Conservation (phyloP, 2,888 invertebrate genomes). For the Capitulum mitella region DNA sequence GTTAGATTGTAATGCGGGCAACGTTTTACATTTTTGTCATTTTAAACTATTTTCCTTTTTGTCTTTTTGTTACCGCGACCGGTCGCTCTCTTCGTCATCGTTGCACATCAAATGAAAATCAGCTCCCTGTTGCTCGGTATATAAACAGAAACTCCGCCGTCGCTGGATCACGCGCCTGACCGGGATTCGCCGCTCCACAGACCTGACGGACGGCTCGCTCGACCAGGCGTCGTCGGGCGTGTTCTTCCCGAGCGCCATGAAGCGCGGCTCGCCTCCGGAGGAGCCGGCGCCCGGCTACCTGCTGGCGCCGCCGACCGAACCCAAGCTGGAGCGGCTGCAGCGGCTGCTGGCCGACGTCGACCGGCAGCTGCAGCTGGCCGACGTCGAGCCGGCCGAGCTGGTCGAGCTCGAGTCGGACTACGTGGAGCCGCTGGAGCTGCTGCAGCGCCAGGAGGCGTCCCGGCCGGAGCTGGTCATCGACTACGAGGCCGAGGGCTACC, state of each 20-base stretch:
- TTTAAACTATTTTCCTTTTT: too few relatives aligned
- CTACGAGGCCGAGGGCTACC: background rate
- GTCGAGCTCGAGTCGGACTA: too few relatives aligned
- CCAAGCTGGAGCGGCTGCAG: background rate
- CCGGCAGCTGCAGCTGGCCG: background rate
- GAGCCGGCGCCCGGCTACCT: conserved; percentile 25
- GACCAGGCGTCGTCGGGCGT: background rate
- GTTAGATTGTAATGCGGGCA: too few relatives aligned
- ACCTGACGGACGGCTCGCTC: too few relatives aligned
- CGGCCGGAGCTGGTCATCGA: background rate
- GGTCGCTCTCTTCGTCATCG: too few relatives aligned
- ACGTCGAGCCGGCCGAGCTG: background rate
- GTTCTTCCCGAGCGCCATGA: background rate
- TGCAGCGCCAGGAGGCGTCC: background rate
- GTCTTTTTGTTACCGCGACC: too few relatives aligned
- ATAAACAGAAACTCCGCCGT: too few relatives aligned
- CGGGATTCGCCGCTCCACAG: too few relatives aligned
- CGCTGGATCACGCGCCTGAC: too few relatives aligned
- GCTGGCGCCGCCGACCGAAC: background rate
- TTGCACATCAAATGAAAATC: too few relatives aligned
- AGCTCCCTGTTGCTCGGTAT: too few relatives aligned
- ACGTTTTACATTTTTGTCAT: too few relatives aligned
- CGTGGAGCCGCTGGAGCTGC: background rate
- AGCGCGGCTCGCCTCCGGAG: conserved; percentile 8
- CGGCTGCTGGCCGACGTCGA: background rate